A percentile compares a stretch with the other conserved stretches of the same genome.
Evolutionary conservation across 2,888 invertebrate genomes (phyloP).

Genomic region (Mimachlamys varia): DNA sequence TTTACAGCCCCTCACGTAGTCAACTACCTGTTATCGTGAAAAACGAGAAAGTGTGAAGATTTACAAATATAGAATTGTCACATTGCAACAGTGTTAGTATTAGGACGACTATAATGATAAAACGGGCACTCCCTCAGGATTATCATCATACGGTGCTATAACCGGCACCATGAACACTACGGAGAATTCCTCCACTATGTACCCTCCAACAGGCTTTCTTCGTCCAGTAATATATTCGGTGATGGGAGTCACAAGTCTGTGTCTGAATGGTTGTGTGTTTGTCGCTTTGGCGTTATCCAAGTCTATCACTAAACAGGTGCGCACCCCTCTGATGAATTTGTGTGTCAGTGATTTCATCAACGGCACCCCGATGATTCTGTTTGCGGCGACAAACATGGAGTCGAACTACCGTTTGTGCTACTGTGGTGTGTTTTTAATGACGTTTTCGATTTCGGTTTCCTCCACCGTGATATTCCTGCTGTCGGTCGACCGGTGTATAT

Average conservation of each 20-base stretch:
- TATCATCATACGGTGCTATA: too few relatives aligned
- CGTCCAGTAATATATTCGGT: not conserved
- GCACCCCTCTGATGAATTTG: not conserved
- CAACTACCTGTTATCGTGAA: too few relatives aligned
- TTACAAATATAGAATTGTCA: too few relatives aligned
- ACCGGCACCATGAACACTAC: not conserved
- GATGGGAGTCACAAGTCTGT: not conserved
- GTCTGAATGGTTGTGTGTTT: not conserved
- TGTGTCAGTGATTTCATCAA: not conserved
- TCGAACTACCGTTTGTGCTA: not conserved
- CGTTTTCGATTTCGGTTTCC: not conserved
- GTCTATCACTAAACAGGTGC: not conserved
- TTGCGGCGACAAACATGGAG: not conserved
- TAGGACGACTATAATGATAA: too few relatives aligned
- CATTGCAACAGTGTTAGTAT: too few relatives aligned
- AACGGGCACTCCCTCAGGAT: too few relatives aligned
- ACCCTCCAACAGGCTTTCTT: not conserved
- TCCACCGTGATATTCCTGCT: not conserved
- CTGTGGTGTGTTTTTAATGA: not conserved
- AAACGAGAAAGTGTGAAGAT: too few relatives aligned
- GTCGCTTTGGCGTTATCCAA: not conserved
- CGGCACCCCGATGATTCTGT: not conserved
- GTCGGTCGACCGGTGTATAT: not conserved
- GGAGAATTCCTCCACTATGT: not conserved
- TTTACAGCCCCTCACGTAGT: too few relatives aligned